Base-by-base conservation (phyloP, 2,113 vertebrate genomes). In the Connochaetes taurinus region DNA sequence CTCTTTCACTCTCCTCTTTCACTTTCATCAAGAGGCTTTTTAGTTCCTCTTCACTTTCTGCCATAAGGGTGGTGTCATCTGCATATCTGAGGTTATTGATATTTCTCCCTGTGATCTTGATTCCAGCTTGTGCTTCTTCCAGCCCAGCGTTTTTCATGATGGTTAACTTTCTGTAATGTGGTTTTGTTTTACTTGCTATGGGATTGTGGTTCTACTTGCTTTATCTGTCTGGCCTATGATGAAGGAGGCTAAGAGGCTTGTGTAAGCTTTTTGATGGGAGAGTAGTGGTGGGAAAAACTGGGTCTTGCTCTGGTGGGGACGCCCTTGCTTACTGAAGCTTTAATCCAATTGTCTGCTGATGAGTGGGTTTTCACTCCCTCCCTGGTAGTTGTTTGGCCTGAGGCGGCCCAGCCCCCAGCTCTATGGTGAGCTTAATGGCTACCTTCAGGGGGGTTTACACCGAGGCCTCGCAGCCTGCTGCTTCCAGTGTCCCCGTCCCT, bases 401-500 rank as follows among this genome's bases (percentile, higher is more conserved):
- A 67, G 62, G 62, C 3, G 4, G 8, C 62, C 62, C 15, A 67
- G 62, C 7, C 31, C 33, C 33, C 16, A n/a, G 62, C 60, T 62
- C 60, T 62, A 3, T 62, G 29, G 60, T 62, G 3, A 14, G 60
- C 13, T 15, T 62, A 31, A 15, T 10, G 55, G 55, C 27, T 5
- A 60, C 3, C 62, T 67, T 8, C 33, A 19, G 8, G 16, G 17
- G 33, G 62, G 16, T 67, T 67, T 19, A n/a, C 62, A n/a, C 31
- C 0, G 4, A 17, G 62, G 62, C 62, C 5, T 67, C 16, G 16
- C 62, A n/a, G 16, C 62, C 7, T 19, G 33, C 33, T 67, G 62
- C 1, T 67, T 0, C 62, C 16, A 9, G 16, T 67, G 62, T n/a
- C 33, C 33, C 2, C 1, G 1, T 10, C 62, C 16, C 16, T 67